These are phyloP conservation scores for Coilia nasus DNA, from an alignment of 2,797 vertebrate genomes.

Conservation along the genomic window DNA sequence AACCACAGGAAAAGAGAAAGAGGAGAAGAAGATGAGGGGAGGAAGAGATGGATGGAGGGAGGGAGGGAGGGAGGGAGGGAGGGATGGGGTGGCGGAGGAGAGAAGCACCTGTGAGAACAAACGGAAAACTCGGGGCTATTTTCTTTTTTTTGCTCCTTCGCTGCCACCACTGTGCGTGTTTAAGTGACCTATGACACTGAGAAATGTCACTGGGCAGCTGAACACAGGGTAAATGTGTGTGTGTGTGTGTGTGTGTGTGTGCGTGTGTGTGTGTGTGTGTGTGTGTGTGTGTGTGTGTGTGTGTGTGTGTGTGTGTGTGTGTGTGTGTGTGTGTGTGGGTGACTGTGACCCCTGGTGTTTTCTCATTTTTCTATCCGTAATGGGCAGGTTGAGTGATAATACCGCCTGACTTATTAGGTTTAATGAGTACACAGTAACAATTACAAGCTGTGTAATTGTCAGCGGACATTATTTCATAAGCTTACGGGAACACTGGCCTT, in stretches of 20 bases:
- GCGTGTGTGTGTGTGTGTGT: constrained; percentile 31
- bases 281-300: not conserved
- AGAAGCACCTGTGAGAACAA: constrained; percentile 16
- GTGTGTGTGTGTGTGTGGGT: constrained; percentile 12
- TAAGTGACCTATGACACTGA: not conserved
- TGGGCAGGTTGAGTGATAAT: constrained; percentile 16
- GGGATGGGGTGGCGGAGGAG: not conserved
- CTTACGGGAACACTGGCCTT: constrained; percentile 18
- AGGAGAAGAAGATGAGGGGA: no score
- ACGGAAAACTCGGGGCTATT: not conserved
- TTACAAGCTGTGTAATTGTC: constrained; percentile 23
- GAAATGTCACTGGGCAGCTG: constrained; percentile 18
- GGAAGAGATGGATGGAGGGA: no score
- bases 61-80: no score
- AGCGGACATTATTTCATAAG: constrained; percentile 8
- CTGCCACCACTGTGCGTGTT: not conserved
- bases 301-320: constrained; percentile 20
- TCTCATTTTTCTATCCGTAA: not conserved
- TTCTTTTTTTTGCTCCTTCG: not conserved
- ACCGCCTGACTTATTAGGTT: not conserved
- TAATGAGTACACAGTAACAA: constrained; percentile 26
- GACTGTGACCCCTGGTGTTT: not conserved
- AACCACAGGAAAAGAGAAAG: no score
- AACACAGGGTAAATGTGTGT: no score
- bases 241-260: constrained; percentile 22